Conservation (phyloP, 37 sponge, comb jelly and placozoan species). For the Geodia barretti region DNA sequence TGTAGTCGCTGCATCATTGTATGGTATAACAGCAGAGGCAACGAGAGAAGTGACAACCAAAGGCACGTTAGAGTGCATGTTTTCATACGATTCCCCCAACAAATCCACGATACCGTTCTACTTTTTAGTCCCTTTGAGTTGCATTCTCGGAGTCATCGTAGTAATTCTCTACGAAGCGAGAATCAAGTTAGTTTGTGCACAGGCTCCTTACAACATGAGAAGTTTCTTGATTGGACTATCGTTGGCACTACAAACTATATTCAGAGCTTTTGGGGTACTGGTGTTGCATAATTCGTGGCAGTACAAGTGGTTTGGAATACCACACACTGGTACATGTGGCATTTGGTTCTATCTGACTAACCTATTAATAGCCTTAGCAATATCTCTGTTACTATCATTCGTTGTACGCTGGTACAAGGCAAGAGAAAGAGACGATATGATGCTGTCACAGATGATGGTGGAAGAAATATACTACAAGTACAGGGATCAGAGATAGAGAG, state of each 20-base stretch:
- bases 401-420: background rate
- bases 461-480: background rate
- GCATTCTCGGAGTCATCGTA: no score
- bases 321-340: background rate
- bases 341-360: background rate
- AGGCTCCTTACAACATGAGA: no score
- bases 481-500: background rate
- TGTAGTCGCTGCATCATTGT: no score
- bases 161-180: no score
- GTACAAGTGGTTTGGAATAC: background rate
- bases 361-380: background rate
- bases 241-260: background rate
- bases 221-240: no score
- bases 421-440: background rate
- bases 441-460: background rate
- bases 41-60: no score
- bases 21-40: no score
- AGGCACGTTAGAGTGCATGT: no score
- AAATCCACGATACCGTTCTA: background rate
- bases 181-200: no score
- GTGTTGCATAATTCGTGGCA: background rate
- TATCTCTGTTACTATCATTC: background rate
- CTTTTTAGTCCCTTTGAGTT: no score
- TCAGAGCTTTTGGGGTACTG: background rate
- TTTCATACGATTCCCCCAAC: background rate